Base-by-base conservation (phyloP, 2,888 invertebrate genomes). In the Hydroisotoma schaefferi region DNA sequence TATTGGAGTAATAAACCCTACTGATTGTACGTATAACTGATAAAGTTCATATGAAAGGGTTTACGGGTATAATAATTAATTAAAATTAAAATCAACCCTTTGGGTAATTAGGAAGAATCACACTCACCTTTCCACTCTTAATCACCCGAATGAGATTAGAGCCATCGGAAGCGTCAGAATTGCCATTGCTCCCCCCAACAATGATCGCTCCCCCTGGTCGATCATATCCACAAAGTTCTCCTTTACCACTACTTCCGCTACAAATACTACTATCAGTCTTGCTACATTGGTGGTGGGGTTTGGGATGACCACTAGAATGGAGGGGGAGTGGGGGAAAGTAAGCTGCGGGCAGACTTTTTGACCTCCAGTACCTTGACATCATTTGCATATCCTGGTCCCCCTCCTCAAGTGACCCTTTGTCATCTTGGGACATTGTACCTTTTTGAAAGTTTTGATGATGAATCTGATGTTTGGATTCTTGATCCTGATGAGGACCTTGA, bases 331-430 rank as follows among this genome's bases (percentile, higher is more conserved):
- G 65, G 1, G 67, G 67, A 38, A 68, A 61, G 54, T 68, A 68
- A 1, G 67, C 67, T 6, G 61, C 64, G 6, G 67, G 67, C n/a
- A 68, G 29, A 15, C 65, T 65, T 29, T 68, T 68, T 6, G 67
- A 68, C 23, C 67, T 60, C 63, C 59, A 68, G 29, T 68, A 68
- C 48, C 65, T 62, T 15, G 61, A 57, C 48, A 59, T 63, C 61
- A 46, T 65, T 63, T 55, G 67, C 59, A 52, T 63, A 55, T 63
- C 61, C 26, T 46, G 55, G 46, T 54, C 61, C 26, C 47, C 59
- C 33, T 54, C 61, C 26, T 44, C 44, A 43, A 40, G 58, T 28
- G 40, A 25, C 40, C 52, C 57, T n/a, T 51, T 37, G 38, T 48
- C 48, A 8, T 27, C 10, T 18, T 26, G 46, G 10, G 46, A 22